Conservation (phyloP, 2,888 invertebrate genomes). For the Drosophila putrida region DNA sequence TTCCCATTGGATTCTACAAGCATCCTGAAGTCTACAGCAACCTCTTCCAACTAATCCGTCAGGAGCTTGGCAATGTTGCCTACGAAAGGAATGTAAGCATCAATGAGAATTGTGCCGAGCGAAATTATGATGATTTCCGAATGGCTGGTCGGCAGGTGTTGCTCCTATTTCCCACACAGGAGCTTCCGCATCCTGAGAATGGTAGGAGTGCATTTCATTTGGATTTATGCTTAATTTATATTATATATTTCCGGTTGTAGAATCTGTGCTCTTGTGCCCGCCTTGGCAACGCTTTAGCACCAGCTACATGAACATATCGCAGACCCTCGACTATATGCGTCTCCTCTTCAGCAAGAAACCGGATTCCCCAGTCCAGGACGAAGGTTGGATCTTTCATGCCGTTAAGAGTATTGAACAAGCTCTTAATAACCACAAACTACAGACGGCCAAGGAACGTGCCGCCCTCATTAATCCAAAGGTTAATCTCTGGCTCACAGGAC, state of each 20-base stretch:
- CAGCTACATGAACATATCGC: conserved; percentile 80
- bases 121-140: conserved; percentile 88
- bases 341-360: conserved; percentile 82
- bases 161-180: conserved; percentile 86
- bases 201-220: conserved; percentile 74
- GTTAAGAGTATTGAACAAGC: conserved; percentile 82
- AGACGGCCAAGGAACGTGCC: conserved; percentile 82
- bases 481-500: conserved; percentile 88
- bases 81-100: conserved; percentile 71
- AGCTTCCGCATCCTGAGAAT: conserved; percentile 82
- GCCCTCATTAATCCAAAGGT: conserved; percentile 88
- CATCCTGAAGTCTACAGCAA: conserved; percentile 86
- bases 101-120: conserved; percentile 84
- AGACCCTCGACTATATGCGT: conserved; percentile 83
- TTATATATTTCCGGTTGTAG: conserved; percentile 42
- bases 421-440: conserved; percentile 75
- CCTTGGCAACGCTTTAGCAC: conserved; percentile 83
- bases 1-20: conserved; percentile 87
- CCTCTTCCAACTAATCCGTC: conserved; percentile 86
- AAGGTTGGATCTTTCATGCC: conserved; percentile 83
- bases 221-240: no score
- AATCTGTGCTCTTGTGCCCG: conserved; percentile 81
- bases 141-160: conserved; percentile 87
- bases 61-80: conserved; percentile 86
- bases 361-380: conserved; percentile 78